These are phyloP conservation scores for Mesopsocus fuscifrons DNA, from an alignment of 2,888 invertebrate species.

Conservation along the genomic window DNA sequence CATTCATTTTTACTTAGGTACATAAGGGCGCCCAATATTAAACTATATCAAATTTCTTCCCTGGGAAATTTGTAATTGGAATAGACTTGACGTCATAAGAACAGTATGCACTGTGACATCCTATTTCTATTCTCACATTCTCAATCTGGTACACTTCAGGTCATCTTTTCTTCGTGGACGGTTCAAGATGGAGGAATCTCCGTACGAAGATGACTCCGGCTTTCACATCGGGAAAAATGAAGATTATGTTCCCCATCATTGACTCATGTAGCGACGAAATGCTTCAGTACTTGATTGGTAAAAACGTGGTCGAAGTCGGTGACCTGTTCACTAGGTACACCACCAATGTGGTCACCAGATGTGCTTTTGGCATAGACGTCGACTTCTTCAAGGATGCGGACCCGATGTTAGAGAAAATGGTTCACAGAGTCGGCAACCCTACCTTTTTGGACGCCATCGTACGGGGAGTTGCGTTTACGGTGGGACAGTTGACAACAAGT, in stretches of 20 bases:
- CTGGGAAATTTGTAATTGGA: no score
- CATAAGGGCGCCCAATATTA: no score
- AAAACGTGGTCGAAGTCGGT: constrained; percentile 17
- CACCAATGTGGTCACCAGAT: constrained; percentile 19
- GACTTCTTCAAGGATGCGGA: constrained; percentile 15
- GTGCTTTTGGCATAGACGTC: constrained; percentile 18
- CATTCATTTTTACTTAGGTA: no score
- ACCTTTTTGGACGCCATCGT: neutral
- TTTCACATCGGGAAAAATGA: constrained; percentile 22
- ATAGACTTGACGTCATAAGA: no score
- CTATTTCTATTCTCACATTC: no score
- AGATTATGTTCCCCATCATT: constrained; percentile 22
- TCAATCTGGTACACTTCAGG: no score
- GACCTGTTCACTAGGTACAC: constrained; percentile 18
- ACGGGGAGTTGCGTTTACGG: neutral
- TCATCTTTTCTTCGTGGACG: constrained; percentile 13
- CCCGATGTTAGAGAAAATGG: constrained; percentile 14
- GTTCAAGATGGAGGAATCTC: constrained; percentile 21
- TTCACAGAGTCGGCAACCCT: neutral
- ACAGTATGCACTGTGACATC: no score
- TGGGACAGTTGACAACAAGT: neutral
- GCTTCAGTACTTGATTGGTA: constrained; percentile 15
- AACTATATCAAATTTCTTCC: no score
- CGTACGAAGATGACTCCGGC: constrained; percentile 20
- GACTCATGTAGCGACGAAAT: constrained; percentile 20